Percentiles rank a stretch among this genome's conserved stretches.
phyloP scores from a whole-genome alignment of 1,140 invertebrate species.

The Pinna nobilis region DNA sequence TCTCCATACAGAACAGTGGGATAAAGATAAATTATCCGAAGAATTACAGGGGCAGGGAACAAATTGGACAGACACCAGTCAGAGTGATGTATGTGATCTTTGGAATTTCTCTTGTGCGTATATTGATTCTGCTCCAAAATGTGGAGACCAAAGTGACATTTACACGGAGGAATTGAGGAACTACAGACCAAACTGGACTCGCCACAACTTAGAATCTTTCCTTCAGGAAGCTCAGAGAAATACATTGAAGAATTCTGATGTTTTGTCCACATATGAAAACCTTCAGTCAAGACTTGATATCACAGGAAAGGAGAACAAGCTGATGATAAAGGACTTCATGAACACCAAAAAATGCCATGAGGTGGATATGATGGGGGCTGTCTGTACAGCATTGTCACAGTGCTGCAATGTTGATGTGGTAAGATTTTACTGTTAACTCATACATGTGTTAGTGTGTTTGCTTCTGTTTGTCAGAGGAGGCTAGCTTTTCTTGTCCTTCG shows the following conservation, averaged over 20 bases:
- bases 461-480: no score
- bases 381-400: conserved; percentile 75
- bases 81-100: no score
- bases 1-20: neutral
- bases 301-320: neutral
- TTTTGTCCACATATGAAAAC: conserved; percentile 6
- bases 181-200: conserved; percentile 27
- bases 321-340: conserved; percentile 79
- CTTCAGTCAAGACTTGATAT: neutral
- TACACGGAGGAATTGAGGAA: neutral
- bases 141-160: neutral
- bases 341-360: conserved; percentile 89
- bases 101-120: conserved; percentile 2
- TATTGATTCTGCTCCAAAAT: neutral
- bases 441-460: no score
- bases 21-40: neutral
- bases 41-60: neutral
- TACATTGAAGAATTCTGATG: conserved; percentile 7
- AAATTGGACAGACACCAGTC: neutral
- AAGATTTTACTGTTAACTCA: conserved; percentile 46
- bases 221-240: conserved; percentile 24
- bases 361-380: conserved; percentile 79
- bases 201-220: conserved; percentile 20
- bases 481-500: no score
- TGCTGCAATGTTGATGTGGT: conserved; percentile 76